Conservation (phyloP, 2,888 invertebrate genomes). For the Limnephilus rhombicus region DNA sequence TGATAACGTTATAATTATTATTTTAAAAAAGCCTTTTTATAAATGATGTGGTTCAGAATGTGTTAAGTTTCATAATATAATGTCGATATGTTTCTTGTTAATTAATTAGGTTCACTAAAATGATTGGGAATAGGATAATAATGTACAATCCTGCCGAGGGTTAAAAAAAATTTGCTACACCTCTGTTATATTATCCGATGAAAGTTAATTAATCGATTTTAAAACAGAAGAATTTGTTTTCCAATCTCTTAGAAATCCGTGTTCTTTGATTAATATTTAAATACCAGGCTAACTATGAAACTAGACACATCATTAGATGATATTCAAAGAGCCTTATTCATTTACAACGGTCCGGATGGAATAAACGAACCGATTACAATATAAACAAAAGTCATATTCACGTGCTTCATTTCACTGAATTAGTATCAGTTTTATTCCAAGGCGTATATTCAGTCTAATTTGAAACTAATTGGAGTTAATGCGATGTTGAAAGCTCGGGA, state of each 20-base stretch:
- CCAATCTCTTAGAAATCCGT: conserved; percentile 6
- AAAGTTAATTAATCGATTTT: background rate
- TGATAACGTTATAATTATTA: background rate
- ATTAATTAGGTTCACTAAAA: background rate
- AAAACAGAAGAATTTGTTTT: background rate
- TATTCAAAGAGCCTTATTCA: background rate
- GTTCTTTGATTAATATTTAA: conserved; percentile 25
- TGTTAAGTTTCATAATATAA: background rate
- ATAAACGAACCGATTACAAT: conserved; percentile 9
- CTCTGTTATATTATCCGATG: background rate
- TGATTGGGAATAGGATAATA: background rate
- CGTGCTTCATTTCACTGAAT: conserved; percentile 47
- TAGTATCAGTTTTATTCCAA: conserved; percentile 40
- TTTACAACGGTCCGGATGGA: background rate
- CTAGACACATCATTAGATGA: conserved; percentile 23
- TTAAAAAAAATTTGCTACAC: background rate
- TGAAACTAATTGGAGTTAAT: conserved; percentile 63
- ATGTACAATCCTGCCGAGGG: background rate
- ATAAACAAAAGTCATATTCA: conserved; percentile 25
- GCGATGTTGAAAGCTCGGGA: conserved; percentile 56
- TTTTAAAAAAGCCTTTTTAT: background rate
- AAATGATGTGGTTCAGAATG: background rate
- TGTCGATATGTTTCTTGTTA: background rate
- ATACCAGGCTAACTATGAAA: background rate
- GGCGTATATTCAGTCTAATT: conserved; percentile 59